Conservation (phyloP, 2,113 vertebrate species). For the Trichomycterus rosablanca region DNA sequence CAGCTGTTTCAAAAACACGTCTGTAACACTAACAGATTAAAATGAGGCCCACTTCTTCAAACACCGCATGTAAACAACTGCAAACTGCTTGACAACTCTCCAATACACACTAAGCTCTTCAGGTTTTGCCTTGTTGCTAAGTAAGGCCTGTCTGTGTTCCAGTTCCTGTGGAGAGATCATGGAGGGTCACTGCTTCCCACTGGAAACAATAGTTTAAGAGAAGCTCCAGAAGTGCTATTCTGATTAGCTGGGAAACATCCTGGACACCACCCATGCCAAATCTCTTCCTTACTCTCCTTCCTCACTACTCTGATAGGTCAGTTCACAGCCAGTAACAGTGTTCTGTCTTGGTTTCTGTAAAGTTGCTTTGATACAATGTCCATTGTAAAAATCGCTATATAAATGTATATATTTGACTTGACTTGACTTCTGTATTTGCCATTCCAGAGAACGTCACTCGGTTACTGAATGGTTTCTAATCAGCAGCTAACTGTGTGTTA, state of each 20-base stretch:
- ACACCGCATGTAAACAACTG: slow-evolving; percentile 8
- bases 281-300: slow-evolving; percentile 4
- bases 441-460: no score
- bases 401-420: no score
- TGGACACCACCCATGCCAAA: slow-evolving; percentile 12
- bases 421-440: no score
- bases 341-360: no score
- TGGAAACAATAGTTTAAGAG: slow-evolving; percentile 25
- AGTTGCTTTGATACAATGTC: no score
- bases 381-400: no score
- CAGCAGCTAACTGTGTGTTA: no score
- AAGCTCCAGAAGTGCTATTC: not conserved
- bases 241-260: not conserved
- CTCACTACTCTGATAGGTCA: no score
- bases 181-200: slow-evolving; percentile 17
- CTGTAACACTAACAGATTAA: not conserved
- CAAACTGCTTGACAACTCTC: slow-evolving; percentile 15
- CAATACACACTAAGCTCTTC: slow-evolving; percentile 11
- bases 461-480: no score
- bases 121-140: slow-evolving; percentile 13
- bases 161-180: slow-evolving; percentile 24
- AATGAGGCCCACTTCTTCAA: not conserved
- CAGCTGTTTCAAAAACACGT: no score
- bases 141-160: slow-evolving; percentile 38
- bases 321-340: no score